Evolutionary conservation across 2,797 vertebrate genomes (phyloP).

Genomic region (Clarias pachynema): DNA sequence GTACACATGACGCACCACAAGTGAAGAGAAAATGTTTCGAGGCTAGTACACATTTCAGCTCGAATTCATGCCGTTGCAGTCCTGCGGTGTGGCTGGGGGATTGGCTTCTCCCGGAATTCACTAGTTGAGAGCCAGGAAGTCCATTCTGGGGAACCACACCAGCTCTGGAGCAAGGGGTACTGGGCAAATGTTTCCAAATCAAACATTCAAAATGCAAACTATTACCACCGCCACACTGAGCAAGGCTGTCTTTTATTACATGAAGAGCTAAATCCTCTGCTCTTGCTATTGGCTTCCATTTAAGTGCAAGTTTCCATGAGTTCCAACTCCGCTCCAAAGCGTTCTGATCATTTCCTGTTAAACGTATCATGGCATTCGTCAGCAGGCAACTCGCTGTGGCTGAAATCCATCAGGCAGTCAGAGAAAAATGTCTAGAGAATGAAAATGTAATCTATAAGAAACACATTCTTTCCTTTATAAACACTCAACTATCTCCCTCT

Average conservation of each 20-base stretch:
- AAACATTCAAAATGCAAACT: constrained; percentile 14
- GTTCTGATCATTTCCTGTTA: constrained; percentile 4
- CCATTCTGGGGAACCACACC: constrained; percentile 40
- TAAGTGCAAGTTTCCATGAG: constrained; percentile 11
- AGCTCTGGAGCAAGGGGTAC: constrained; percentile 35
- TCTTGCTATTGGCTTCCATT: constrained; percentile 1
- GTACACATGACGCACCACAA: constrained; percentile 23
- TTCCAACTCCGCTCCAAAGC: not conserved
- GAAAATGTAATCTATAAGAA: not conserved
- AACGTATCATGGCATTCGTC: not conserved
- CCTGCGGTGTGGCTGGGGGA: constrained; percentile 5
- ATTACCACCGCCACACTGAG: constrained; percentile 15
- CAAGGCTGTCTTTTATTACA: constrained; percentile 28
- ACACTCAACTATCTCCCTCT: not conserved
- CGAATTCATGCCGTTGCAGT: constrained; percentile 1
- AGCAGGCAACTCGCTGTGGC: not conserved
- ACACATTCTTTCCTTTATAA: not conserved
- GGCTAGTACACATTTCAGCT: constrained; percentile 6
- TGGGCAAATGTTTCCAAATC: constrained; percentile 24
- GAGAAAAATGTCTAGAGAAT: too few relatives aligned
- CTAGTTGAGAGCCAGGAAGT: constrained; percentile 23
- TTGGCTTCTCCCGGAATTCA: constrained; percentile 29
- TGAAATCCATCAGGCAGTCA: not conserved
- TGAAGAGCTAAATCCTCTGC: not conserved
- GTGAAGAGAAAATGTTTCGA: constrained; percentile 24